Percentiles rank a stretch among this genome's conserved stretches.
Conservation (phyloP, 2,113 vertebrate species). For the Mugil cephalus region DNA sequence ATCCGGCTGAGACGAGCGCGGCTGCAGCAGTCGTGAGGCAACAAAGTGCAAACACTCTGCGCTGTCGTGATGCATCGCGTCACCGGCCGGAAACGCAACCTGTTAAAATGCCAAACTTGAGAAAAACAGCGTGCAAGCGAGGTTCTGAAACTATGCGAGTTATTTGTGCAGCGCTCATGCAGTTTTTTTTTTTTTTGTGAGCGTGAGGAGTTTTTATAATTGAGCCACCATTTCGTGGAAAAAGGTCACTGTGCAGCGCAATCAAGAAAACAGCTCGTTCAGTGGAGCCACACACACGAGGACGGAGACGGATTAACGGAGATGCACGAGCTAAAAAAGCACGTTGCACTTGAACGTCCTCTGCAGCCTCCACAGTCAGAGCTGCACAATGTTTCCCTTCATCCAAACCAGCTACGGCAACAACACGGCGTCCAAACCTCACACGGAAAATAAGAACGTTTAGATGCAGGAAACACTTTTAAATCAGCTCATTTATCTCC, state of each 20-base stretch:
- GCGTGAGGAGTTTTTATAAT: conserved; percentile 13
- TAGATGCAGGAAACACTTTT: conserved; percentile 3
- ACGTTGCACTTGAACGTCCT: conserved; percentile 33
- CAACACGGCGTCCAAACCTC: neutral
- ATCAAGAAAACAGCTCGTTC: neutral
- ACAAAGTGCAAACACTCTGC: conserved; percentile 52
- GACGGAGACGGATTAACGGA: neutral
- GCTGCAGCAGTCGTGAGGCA: conserved; percentile 44
- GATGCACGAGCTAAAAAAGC: conserved; percentile 7
- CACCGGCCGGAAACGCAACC: conserved; percentile 22
- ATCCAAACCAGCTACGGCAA: neutral
- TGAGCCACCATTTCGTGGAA: conserved; percentile 2
- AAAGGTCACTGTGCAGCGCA: conserved; percentile 22
- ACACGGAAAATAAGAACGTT: too few relatives aligned
- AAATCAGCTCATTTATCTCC: too few relatives aligned
- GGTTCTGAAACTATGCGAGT: conserved; percentile 14
- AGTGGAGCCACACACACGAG: neutral
- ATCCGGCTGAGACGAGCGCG: conserved; percentile 41
- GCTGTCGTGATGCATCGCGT: conserved; percentile 20
- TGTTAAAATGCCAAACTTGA: conserved; percentile 36
- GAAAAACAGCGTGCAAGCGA: conserved; percentile 17
- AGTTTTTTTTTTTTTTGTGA: conserved; percentile 1
- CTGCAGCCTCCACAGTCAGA: too few relatives aligned
- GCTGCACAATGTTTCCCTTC: conserved; percentile 29
- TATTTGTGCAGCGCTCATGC: neutral